Base-by-base conservation (phyloP, 1,140 invertebrate species). In the Rhopalosiphum maidis region DNA sequence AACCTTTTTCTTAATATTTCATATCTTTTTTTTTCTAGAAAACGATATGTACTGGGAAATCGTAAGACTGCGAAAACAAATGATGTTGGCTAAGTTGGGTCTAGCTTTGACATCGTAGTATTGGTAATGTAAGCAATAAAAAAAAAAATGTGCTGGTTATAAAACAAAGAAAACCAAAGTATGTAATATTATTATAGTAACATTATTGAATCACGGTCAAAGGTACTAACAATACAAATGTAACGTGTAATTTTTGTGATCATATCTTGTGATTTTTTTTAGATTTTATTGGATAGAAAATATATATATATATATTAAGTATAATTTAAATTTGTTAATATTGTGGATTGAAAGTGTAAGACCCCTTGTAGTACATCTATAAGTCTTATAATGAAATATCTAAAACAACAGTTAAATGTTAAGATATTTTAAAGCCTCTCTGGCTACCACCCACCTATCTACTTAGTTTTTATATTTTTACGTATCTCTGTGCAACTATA, bases 1-100 rank as follows among this genome's bases (percentile, higher is more conserved):
- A n/a, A n/a, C n/a, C 25, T 88, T 51, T 87, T 18, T n/a, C 35
- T 60, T 90, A 68, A 68, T 18, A n/a, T 55, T 89, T 46, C 22
- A 30, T 91, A 30, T 87, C 0, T 94, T 87, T 86, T 93, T 41
- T 96, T 93, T 86, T 46, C 37, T 95, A 97, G 97, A 96, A 94
- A 96, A 97, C 94, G 97, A 98, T 94, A 96, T 97, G 93, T 98
- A 97, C 94, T 97, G 97, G 96, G 97, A 98, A 95, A 96, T 98
- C 91, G 96, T 96, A 37, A 95, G 96, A 94, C 95, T 97, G 91
- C 95, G 97, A 83, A 97, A 97, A 94, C 97, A 97, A 95, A 98
- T 98, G 96, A 96, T 97, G 54, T 95, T 97, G 54, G 97, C 97
- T 82, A 96, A 97, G 94, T 95, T 98, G 82, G 97, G 97, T 55